These are phyloP conservation scores for Paraplagusia blochii DNA, from an alignment of 2,113 vertebrate species.

Conservation along the genomic window DNA sequence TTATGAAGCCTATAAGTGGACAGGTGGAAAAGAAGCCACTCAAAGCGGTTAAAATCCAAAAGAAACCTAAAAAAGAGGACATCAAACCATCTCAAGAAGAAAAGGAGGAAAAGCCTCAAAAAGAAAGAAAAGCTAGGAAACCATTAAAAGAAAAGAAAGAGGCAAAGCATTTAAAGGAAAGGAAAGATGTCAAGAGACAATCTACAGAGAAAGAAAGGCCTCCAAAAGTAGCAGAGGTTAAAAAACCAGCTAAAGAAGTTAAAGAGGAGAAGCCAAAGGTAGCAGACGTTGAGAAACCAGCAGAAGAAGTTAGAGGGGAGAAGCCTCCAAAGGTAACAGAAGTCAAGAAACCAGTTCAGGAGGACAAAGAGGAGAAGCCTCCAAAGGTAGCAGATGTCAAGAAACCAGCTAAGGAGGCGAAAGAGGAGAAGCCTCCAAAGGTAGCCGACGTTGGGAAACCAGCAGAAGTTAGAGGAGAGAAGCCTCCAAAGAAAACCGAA, in stretches of 20 bases:
- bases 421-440: not conserved
- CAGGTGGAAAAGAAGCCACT: not conserved
- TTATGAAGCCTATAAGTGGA: not conserved
- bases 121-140: slow-evolving; percentile 4
- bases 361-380: not conserved
- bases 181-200: not conserved
- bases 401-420: not conserved
- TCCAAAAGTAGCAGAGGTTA: not conserved
- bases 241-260: not conserved
- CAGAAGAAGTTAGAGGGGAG: not conserved
- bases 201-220: not conserved
- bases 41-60: not conserved
- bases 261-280: not conserved
- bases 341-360: not conserved
- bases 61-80: not conserved
- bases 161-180: not conserved
- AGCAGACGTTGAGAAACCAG: slow-evolving; percentile 4
- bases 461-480: not conserved
- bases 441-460: not conserved
- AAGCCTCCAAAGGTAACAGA: slow-evolving; percentile 5
- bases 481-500: not conserved
- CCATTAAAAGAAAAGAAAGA: not conserved
- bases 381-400: not conserved
- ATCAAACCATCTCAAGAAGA: slow-evolving; percentile 1
- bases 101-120: not conserved